These are phyloP conservation scores for Chaenodraco wilsoni DNA, from an alignment of 2,797 vertebrate species.

Conservation along the genomic window DNA sequence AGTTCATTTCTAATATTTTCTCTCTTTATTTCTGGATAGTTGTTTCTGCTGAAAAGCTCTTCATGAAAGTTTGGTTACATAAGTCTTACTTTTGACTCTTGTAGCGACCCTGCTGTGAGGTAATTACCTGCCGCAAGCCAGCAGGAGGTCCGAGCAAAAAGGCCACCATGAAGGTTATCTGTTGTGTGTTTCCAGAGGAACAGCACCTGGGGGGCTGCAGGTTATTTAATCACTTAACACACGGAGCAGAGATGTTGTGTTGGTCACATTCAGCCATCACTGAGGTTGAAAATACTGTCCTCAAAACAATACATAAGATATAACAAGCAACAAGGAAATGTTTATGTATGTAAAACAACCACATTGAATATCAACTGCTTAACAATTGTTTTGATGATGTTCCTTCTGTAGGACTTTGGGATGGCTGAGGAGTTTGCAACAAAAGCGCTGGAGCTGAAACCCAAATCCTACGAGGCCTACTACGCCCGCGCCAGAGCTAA, in stretches of 20 bases:
- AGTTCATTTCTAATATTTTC: neutral
- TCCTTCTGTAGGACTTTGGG: constrained; percentile 91
- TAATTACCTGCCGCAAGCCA: constrained; percentile 21
- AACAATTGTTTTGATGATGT: constrained; percentile 9
- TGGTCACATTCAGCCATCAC: constrained; percentile 1
- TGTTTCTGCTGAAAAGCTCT: constrained; percentile 33
- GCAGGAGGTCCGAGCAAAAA: constrained; percentile 16
- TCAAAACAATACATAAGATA: neutral
- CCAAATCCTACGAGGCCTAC: constrained; percentile 96
- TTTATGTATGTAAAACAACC: neutral
- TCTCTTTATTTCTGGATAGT: constrained; percentile 3
- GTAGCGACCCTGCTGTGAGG: constrained; percentile 48
- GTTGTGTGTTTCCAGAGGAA: constrained; percentile 20
- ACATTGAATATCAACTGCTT: constrained; percentile 1
- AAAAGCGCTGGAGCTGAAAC: constrained; percentile 97
- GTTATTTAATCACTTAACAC: constrained; percentile 26
- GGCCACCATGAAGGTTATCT: constrained; percentile 5
- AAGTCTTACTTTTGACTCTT: constrained; percentile 15
- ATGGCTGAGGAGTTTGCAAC: constrained; percentile 99
- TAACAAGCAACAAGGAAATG: neutral
- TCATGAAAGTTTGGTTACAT: constrained; percentile 25
- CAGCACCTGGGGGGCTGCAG: constrained; percentile 5
- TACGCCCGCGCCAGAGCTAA: constrained; percentile 98
- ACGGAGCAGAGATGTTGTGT: constrained; percentile 1
- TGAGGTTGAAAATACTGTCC: constrained; percentile 6